These are phyloP conservation scores for Eurytoma californica DNA, from an alignment of 2,888 invertebrate species.

Conservation along the genomic window DNA sequence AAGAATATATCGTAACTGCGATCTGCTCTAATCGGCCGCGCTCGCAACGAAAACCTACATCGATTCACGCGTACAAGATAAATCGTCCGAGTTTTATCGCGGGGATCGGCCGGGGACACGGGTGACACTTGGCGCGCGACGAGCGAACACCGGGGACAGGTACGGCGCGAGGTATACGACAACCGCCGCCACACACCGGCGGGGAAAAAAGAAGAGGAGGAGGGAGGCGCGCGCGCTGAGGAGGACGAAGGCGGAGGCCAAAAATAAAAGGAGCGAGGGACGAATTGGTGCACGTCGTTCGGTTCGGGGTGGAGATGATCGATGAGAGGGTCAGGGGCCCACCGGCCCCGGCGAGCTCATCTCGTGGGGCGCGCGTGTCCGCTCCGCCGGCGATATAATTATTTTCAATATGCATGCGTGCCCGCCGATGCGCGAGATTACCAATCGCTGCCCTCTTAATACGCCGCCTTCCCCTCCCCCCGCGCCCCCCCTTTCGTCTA, in stretches of 20 bases:
- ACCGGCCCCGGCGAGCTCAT: slow-evolving; percentile 64
- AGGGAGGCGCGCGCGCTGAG: too few species aligned
- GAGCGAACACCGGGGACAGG: not conserved
- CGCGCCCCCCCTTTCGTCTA: slow-evolving; percentile 36
- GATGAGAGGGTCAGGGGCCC: slow-evolving; percentile 73
- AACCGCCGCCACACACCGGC: slow-evolving; percentile 22
- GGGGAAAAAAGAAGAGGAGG: slow-evolving; percentile 17
- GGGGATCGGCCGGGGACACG: too few species aligned
- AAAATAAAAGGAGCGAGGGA: slow-evolving; percentile 5
- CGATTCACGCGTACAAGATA: too few species aligned
- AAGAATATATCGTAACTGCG: too few species aligned
- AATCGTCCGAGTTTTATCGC: too few species aligned
- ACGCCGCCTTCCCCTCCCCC: slow-evolving; percentile 20
- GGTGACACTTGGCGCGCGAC: not conserved
- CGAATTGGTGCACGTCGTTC: slow-evolving; percentile 61
- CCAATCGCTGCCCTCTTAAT: slow-evolving; percentile 53
- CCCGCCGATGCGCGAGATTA: slow-evolving; percentile 60
- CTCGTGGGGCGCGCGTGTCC: slow-evolving; percentile 59
- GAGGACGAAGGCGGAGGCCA: not conserved
- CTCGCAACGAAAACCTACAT: too few species aligned
- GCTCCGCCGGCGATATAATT: slow-evolving; percentile 70
- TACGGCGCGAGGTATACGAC: slow-evolving; percentile 9
- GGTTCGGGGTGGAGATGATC: slow-evolving; percentile 70
- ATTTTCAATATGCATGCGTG: slow-evolving; percentile 66
- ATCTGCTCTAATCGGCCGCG: too few species aligned